Evolutionary conservation across 2,113 vertebrate species (phyloP), one percentile per base, ranked within the genome.

Genomic region (Crypturellus undulatus): DNA sequence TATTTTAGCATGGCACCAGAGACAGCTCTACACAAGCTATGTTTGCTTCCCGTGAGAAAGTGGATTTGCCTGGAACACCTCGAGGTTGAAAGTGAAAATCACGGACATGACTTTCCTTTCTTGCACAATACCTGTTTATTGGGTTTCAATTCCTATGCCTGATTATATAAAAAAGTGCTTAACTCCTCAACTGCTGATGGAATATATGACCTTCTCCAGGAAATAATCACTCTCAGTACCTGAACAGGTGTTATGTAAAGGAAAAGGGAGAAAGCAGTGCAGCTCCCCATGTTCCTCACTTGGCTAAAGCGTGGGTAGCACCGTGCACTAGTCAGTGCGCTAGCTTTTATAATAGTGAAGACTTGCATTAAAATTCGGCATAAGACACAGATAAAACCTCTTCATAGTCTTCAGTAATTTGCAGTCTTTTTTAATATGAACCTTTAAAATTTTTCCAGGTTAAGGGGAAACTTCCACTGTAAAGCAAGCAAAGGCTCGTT

Each of bases 1-100:
- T 91, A 40, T 91, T 95, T 93, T 95, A 96, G 15, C 91, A 72
- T 96, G 97, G 94, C 17, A 32, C 88, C 87, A 59, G 71, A 73
- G 84, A 67, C 60, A 79, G 69, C 76, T 79, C 87, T 58, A 26
- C 47, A 51, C 72, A 38, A 82, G 79, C 77, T 89, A 75, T 71
- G 14, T 92, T 60, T 79, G 68, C 81, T 96, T 98, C 97, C 94
- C 96, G 89, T 94, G 96, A 97, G 96, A 97, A 97, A 96, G 94
- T 58, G 54, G 77, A 92, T 95, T 94, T 94, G 95, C 73, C 40
- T 43, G 75, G 93, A 87, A 68, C 87, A 51, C 21, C 40, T 45
- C 64, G 82, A 91, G 70, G 73, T n/a, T 93, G 84, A 96, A 94
- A 94, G 79, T 82, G 85, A 93, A 96, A 97, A 96, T 84, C 64